Conservation (phyloP, 1,140 invertebrate species). For the Lordiphosa stackelbergi region DNA sequence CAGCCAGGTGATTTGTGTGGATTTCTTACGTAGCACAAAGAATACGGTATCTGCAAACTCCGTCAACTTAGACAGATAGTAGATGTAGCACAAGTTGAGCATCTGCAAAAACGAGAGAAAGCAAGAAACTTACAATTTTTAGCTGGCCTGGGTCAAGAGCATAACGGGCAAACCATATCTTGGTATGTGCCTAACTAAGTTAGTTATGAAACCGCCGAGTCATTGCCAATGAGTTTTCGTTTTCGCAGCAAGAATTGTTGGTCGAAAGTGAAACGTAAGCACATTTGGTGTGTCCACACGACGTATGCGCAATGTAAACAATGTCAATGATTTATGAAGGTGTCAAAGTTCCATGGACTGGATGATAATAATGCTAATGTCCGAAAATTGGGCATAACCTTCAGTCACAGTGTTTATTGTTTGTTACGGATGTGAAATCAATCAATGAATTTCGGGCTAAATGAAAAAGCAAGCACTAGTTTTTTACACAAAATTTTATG, state of each 20-base stretch:
- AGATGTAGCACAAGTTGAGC: slow-evolving; percentile 96
- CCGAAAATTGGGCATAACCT: slow-evolving; percentile 3
- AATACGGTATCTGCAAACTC: slow-evolving; percentile 97
- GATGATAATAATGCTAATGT: slow-evolving; percentile 33
- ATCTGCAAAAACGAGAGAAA: slow-evolving; percentile 79
- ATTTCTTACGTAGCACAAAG: slow-evolving; percentile 95
- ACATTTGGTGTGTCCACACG: slow-evolving; percentile 19
- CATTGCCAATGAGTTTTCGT: slow-evolving; percentile 41
- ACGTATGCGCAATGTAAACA: slow-evolving; percentile 59
- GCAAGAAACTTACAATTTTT: neutral
- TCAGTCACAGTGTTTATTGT: slow-evolving; percentile 35
- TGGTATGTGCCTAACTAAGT: slow-evolving; percentile 6
- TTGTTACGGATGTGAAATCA: slow-evolving; percentile 49
- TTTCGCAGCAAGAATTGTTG: slow-evolving; percentile 21
- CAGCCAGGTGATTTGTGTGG: slow-evolving; percentile 92
- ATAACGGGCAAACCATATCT: neutral
- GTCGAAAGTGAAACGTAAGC: slow-evolving; percentile 17
- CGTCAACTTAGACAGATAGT: slow-evolving; percentile 97
- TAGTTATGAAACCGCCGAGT: slow-evolving; percentile 15
- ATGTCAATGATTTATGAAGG: slow-evolving; percentile 21
- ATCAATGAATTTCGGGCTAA: slow-evolving; percentile 29
- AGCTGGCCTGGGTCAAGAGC: neutral
- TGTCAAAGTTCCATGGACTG: slow-evolving; percentile 27
- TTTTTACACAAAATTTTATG: slow-evolving; percentile 39
- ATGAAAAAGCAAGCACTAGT: slow-evolving; percentile 7